Conservation (phyloP, 92 coral and sea anemone genomes). For the Hydrozoanthus gracilis region DNA sequence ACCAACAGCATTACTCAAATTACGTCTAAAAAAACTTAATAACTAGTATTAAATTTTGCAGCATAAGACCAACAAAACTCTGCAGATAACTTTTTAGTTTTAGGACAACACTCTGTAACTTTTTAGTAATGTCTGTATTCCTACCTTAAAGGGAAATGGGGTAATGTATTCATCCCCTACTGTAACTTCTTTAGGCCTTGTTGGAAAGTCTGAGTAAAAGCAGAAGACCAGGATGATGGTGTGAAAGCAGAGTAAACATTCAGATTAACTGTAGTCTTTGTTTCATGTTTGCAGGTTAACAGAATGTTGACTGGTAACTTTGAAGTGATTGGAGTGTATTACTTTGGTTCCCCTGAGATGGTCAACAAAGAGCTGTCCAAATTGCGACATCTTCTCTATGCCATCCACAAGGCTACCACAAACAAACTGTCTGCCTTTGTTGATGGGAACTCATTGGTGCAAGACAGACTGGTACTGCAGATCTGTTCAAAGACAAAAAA, state of each 20-base stretch:
- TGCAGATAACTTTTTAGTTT: no score
- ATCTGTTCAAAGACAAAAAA: conserved; percentile 94
- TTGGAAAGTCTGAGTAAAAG: no score
- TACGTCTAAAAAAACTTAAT: no score
- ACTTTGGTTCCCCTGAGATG: conserved; percentile 89
- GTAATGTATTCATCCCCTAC: no score
- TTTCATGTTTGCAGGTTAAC: conserved; percentile 64
- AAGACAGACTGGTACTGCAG: conserved; percentile 80
- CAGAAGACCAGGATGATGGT: no score
- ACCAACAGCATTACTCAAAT: no score
- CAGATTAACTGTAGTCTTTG: neutral
- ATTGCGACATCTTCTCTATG: conserved; percentile 77
- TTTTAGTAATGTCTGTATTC: no score
- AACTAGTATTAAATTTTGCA: no score
- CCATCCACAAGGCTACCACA: conserved; percentile 74
- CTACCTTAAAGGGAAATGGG: no score
- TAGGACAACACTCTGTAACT: no score
- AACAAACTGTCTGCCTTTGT: conserved; percentile 71
- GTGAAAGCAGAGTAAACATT: neutral
- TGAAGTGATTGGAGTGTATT: conserved; percentile 86
- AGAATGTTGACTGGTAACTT: conserved; percentile 92
- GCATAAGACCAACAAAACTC: no score
- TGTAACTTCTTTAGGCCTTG: no score
- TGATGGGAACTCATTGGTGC: conserved; percentile 49
- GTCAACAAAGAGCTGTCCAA: conserved; percentile 74